Evolutionary conservation across 2,113 vertebrate genomes (phyloP).

Genomic region (Apodemus sylvaticus): DNA sequence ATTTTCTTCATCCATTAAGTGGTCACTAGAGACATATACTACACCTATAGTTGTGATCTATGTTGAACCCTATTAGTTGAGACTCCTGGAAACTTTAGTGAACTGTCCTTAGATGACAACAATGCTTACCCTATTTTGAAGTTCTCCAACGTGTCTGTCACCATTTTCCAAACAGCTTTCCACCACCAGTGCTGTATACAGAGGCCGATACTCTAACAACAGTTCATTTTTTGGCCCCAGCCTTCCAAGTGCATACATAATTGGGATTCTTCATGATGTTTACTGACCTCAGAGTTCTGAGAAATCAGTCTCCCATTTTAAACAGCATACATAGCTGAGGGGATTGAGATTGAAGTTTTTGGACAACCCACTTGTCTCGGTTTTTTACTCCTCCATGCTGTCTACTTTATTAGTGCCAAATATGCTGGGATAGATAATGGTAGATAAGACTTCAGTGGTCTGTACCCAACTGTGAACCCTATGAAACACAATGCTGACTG

Average conservation of each 20-base stretch:
- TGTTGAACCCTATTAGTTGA: too few relatives aligned
- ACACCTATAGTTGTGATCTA: neutral
- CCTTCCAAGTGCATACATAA: neutral
- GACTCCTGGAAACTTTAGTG: too few relatives aligned
- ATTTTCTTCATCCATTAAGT: neutral
- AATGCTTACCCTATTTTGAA: neutral
- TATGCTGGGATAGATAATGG: neutral
- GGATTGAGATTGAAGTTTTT: neutral
- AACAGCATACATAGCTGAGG: neutral
- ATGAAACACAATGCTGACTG: neutral
- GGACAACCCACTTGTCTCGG: neutral
- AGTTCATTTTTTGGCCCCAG: too few relatives aligned
- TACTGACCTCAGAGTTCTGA: neutral
- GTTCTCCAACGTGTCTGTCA: neutral
- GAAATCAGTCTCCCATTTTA: neutral
- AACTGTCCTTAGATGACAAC: too few relatives aligned
- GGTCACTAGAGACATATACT: neutral
- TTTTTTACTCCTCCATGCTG: neutral
- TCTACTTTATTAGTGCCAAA: neutral
- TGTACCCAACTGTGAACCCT: neutral
- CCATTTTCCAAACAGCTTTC: neutral
- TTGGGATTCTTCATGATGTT: neutral
- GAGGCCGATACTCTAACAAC: neutral
- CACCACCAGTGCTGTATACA: neutral
- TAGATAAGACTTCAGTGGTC: neutral